These are phyloP conservation scores for Drosophila elegans DNA, from an alignment of 1,140 invertebrate genomes.

Conservation along the genomic window DNA sequence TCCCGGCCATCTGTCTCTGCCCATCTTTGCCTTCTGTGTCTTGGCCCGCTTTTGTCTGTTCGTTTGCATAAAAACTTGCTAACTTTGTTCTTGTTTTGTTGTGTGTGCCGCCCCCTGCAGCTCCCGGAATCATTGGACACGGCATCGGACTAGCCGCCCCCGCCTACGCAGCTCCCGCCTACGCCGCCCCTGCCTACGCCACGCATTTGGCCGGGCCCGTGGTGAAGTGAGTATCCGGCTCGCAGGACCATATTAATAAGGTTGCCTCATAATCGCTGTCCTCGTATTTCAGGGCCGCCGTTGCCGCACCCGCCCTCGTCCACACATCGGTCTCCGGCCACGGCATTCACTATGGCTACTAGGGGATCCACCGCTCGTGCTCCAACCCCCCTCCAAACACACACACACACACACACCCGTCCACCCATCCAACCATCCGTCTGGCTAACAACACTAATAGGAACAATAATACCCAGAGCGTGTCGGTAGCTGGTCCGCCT, in stretches of 20 bases:
- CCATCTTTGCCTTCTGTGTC: background rate
- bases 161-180: slow-evolving; percentile 62
- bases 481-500: slow-evolving; percentile 40
- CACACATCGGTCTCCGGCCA: slow-evolving; percentile 85
- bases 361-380: slow-evolving; percentile 34
- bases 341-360: slow-evolving; percentile 85
- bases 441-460: slow-evolving; percentile 40
- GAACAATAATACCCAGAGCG: slow-evolving; percentile 47
- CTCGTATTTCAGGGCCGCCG: slow-evolving; percentile 56
- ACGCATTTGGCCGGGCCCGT: slow-evolving; percentile 75
- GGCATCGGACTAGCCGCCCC: slow-evolving; percentile 70
- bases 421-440: background rate
- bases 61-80: slow-evolving; percentile 19
- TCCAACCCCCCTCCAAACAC: background rate
- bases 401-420: background rate
- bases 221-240: slow-evolving; percentile 71
- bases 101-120: slow-evolving; percentile 14
- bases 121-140: slow-evolving; percentile 71
- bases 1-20: slow-evolving; percentile 1
- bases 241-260: slow-evolving; percentile 49
- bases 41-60: slow-evolving; percentile 1
- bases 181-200: slow-evolving; percentile 61
- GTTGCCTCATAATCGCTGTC: slow-evolving; percentile 8
- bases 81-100: slow-evolving; percentile 17
- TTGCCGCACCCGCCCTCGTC: slow-evolving; percentile 79